Base-by-base conservation (phyloP, 2,888 invertebrate genomes). In the Euclidia mi region DNA sequence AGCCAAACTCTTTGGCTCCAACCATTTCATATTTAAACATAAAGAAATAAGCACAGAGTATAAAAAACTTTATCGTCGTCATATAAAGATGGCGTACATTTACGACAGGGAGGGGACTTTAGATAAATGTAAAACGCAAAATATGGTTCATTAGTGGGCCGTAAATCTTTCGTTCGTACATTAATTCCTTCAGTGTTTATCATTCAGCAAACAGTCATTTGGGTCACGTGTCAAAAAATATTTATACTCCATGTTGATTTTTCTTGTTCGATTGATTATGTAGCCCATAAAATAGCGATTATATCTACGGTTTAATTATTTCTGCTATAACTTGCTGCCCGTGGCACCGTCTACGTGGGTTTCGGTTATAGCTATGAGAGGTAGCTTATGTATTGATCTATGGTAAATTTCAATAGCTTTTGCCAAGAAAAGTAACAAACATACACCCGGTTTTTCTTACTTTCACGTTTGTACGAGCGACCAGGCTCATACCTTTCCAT, bases 211-310 rank as follows among this genome's bases (percentile, higher is more conserved):
- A 66, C 64, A 56, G n/a, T 53, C 70, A 67, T 61, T 70, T 58
- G 53, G 48, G 50, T 67, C 74, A 70, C 74, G 64, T 59, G 64
- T 42, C 40, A 56, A 70, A 68, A 59, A 67, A 70, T 70, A 73
- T 73, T 72, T 70, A 56, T 67, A 73, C 67, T 70, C 56, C 1
- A 20, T 56, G 74, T 73, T 64, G 64, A 73, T 64, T 72, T 70
- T 73, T 70, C 71, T 56, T 61, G 56, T 73, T 72, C 50, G 41
- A 57, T 20, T 46, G 46, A 40, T 42, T 50, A 46, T 41, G 15
- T 34, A 51, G 70, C 55, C 31, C 42, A 9, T 6, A 44, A n/a
- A n/a, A n/a, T n/a, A n/a, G n/a, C n/a, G n/a, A n/a, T n/a, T n/a
- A n/a, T n/a, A n/a, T n/a, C n/a, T n/a, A n/a, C n/a, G n/a, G n/a